Percentiles rank a stretch among this genome's conserved stretches.
Conservation (phyloP, 2,797 vertebrate species). For the Epinephelus coioides region DNA sequence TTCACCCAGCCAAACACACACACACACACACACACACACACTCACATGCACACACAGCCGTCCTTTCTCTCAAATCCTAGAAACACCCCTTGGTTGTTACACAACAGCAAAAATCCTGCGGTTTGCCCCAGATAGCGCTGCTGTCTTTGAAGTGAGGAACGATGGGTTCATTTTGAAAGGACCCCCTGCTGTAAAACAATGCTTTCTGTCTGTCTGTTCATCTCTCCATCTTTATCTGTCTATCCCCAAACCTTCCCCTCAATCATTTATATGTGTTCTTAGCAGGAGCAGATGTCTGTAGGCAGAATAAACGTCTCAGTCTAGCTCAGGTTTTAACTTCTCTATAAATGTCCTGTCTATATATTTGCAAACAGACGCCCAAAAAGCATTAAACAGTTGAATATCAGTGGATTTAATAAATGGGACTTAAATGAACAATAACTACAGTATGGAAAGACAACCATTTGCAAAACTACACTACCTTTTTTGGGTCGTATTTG, state of each 20-base stretch:
- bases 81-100: slow-evolving; percentile 66
- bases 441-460: background rate
- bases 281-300: slow-evolving; percentile 18
- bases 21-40: slow-evolving; percentile 32
- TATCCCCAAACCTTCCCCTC: background rate
- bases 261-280: slow-evolving; percentile 17
- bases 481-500: slow-evolving; percentile 12
- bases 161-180: slow-evolving; percentile 44
- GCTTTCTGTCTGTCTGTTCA: slow-evolving; percentile 12
- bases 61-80: slow-evolving; percentile 58
- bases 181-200: slow-evolving; percentile 36
- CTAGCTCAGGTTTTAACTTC: background rate
- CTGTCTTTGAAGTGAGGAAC: slow-evolving; percentile 60
- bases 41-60: slow-evolving; percentile 37
- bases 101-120: slow-evolving; percentile 73
- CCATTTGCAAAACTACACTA: background rate
- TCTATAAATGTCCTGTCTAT: background rate
- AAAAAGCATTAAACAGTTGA: background rate
- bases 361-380: background rate
- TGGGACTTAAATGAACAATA: background rate
- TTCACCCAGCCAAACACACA: slow-evolving; percentile 41
- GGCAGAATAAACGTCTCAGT: slow-evolving; percentile 2
- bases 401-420: too few species aligned
- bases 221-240: background rate
- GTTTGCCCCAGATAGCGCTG: slow-evolving; percentile 62